A percentile compares a stretch with the other conserved stretches of the same genome.
phyloP scores from a whole-genome alignment of 2,888 invertebrate genomes.

The Spodoptera exigua region DNA sequence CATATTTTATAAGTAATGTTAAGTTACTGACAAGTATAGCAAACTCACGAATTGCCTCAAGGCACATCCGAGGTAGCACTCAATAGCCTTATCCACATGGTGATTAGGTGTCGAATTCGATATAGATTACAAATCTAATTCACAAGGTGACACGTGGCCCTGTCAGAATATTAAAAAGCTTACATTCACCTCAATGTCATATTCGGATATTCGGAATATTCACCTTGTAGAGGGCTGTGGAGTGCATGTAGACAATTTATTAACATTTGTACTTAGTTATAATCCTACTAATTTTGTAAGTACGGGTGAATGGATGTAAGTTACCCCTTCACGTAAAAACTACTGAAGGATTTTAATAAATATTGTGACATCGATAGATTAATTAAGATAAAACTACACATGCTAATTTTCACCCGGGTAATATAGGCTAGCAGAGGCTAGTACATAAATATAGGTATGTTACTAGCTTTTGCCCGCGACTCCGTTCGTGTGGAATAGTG shows the following conservation, averaged over 20 bases:
- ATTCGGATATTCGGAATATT: constrained; percentile 22
- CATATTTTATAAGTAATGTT: not conserved
- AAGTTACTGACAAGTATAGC: not conserved
- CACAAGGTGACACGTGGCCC: constrained; percentile 63
- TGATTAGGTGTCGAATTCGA: constrained; percentile 64
- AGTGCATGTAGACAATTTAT: constrained; percentile 34
- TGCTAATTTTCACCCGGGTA: too few species aligned
- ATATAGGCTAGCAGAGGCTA: too few species aligned
- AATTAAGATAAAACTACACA: too few species aligned
- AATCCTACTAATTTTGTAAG: too few species aligned
- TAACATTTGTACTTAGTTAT: too few species aligned
- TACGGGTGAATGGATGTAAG: too few species aligned
- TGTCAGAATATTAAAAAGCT: constrained; percentile 58
- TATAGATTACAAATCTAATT: constrained; percentile 60
- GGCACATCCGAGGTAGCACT: constrained; percentile 48
- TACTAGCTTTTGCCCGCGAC: too few species aligned
- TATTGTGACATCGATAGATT: too few species aligned
- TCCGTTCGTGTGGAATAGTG: too few species aligned
- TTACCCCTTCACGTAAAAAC: too few species aligned
- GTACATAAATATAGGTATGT: too few species aligned
- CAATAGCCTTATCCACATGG: constrained; percentile 77
- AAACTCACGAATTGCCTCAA: constrained; percentile 31
- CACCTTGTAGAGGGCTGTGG: constrained; percentile 21
- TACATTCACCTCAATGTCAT: constrained; percentile 53
- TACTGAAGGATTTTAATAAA: too few species aligned